Percentiles rank a stretch among this genome's conserved stretches.
These are phyloP conservation scores for human DNA, from an alignment of 2,113 vertebrate genomes.

Conservation along the genomic window DNA sequence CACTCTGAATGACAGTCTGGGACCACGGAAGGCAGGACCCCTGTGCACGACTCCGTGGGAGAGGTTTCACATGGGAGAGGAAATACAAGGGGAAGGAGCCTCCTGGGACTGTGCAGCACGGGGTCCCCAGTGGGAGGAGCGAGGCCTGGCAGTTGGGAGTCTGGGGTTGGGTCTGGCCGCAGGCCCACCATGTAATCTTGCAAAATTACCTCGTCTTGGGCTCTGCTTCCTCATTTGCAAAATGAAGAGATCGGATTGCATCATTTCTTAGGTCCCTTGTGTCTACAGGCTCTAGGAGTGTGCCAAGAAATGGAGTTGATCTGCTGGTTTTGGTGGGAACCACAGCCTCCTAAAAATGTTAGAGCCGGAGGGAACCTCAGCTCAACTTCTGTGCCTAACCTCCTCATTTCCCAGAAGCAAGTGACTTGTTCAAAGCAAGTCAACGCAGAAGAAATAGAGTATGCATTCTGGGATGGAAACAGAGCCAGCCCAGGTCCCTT, in stretches of 20 bases:
- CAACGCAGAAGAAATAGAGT: background rate
- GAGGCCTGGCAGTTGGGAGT: background rate
- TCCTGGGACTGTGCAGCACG: fast-evolving
- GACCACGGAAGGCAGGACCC: background rate
- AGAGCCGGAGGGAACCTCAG: background rate
- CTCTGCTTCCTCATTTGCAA: background rate
- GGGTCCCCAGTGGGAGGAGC: background rate
- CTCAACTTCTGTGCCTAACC: background rate
- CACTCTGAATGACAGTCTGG: background rate
- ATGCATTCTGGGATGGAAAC: background rate
- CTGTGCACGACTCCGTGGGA: background rate
- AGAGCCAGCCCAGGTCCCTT: background rate
- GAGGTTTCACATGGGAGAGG: background rate
- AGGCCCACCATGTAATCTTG: background rate
- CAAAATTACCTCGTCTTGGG: background rate
- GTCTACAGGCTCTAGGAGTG: background rate
- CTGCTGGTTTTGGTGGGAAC: background rate
- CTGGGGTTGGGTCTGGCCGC: background rate
- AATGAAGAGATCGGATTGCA: background rate
- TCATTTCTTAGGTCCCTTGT: background rate
- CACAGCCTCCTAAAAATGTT: background rate
- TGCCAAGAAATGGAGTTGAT: background rate
- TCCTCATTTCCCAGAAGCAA: background rate
- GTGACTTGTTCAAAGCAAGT: background rate
- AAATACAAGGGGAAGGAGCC: background rate